These are phyloP conservation scores for Rhinoderma darwinii DNA, from an alignment of 2,113 vertebrate species.

Conservation along the genomic window DNA sequence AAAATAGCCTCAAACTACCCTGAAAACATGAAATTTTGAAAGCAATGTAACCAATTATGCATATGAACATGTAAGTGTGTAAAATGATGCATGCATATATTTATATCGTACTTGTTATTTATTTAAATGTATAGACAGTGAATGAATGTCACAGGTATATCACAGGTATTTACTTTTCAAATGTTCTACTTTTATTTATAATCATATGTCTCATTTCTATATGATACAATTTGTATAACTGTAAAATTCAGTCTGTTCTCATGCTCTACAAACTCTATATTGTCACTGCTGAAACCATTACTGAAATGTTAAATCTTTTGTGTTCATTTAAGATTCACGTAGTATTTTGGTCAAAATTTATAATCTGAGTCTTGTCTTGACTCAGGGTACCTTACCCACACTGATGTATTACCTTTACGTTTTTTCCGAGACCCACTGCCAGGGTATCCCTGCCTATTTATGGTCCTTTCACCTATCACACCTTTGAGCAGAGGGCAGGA, in stretches of 20 bases:
- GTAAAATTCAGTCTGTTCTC: not conserved
- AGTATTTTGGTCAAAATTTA: no score
- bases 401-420: no score
- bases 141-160: not conserved
- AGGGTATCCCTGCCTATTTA: no score
- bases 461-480: no score
- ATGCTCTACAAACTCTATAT: not conserved
- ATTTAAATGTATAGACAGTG: slow-evolving; percentile 17
- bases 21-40: slow-evolving; percentile 48
- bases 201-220: not conserved
- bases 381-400: no score
- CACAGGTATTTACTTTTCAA: no score
- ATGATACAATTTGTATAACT: not conserved
- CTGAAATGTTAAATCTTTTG: no score
- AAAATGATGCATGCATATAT: slow-evolving; percentile 30
- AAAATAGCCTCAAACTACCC: slow-evolving; percentile 55
- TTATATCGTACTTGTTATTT: slow-evolving; percentile 1
- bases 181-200: not conserved
- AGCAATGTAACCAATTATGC: slow-evolving; percentile 38
- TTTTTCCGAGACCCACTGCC: no score
- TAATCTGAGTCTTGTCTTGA: no score
- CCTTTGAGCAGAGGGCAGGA: no score
- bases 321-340: no score
- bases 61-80: slow-evolving; percentile 36
- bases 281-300: not conserved